Conservation (phyloP, 2,888 invertebrate genomes). For the Pachymerium ferrugineum region DNA sequence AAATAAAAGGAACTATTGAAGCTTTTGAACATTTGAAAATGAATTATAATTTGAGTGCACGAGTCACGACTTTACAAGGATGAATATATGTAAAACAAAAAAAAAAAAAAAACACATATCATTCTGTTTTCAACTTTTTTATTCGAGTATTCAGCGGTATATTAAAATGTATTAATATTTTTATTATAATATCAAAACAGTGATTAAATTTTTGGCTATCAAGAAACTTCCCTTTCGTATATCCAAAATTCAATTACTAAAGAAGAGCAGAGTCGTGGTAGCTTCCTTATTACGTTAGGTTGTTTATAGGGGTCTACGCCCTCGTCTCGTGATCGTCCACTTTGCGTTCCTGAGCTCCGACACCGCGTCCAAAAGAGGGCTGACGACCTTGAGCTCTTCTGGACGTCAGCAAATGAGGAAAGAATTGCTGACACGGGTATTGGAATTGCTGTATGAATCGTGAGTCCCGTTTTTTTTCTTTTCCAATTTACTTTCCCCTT, state of each 20-base stretch:
- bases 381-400: constrained; percentile 19
- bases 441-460: background rate
- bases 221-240: background rate
- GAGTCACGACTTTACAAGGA: too few relatives aligned
- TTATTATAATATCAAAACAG: too few relatives aligned
- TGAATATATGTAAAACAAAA: too few relatives aligned
- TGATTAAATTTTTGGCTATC: too few relatives aligned
- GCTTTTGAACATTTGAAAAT: background rate
- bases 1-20: background rate
- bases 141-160: too few relatives aligned
- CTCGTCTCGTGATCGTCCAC: constrained; percentile 17
- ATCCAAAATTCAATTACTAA: background rate
- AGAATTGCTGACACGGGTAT: background rate
- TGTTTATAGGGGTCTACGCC: constrained; percentile 25
- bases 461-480: background rate
- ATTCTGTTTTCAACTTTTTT: too few relatives aligned
- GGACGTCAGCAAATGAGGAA: background rate
- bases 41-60: background rate
- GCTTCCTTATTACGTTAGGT: constrained; percentile 6
- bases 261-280: background rate
- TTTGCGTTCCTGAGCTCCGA: constrained; percentile 9
- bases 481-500: background rate
- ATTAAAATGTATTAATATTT: too few relatives aligned
- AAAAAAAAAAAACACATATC: too few relatives aligned
- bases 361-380: constrained; percentile 7